phyloP scores from a whole-genome alignment of 2,113 vertebrate genomes.

The Nanger granti region DNA sequence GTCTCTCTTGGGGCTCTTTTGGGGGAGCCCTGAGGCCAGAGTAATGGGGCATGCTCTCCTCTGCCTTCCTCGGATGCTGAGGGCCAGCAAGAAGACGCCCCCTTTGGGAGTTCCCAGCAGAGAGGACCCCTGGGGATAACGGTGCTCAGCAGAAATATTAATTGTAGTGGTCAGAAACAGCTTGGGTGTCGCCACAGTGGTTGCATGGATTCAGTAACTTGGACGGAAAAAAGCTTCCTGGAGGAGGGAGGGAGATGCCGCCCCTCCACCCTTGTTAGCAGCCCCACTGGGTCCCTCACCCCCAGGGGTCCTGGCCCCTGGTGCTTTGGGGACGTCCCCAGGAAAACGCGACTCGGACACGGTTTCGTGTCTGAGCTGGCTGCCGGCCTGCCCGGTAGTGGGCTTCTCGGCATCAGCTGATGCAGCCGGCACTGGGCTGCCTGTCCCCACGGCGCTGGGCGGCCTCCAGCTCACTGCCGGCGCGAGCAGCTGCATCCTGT shows the following conservation, averaged over 20 bases:
- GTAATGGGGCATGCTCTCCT: neutral
- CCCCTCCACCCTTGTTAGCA: accelerated
- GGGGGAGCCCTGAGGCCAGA: accelerated
- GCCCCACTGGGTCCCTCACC: accelerated
- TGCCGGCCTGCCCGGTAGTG: slow-evolving; percentile 20
- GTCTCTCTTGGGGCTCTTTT: neutral
- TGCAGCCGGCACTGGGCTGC: slow-evolving; percentile 35
- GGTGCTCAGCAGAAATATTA: neutral
- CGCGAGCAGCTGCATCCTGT: slow-evolving; percentile 72
- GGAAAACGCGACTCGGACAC: neutral
- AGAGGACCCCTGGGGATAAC: neutral
- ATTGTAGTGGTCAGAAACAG: accelerated
- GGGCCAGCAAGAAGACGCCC: neutral
- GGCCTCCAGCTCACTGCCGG: neutral
- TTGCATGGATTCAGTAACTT: accelerated
- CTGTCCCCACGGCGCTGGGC: accelerated
- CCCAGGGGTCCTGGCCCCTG: neutral
- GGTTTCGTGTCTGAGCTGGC: neutral
- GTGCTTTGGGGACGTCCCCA: neutral
- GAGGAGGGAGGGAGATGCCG: neutral
- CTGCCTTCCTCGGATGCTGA: neutral
- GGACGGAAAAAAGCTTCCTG: neutral
- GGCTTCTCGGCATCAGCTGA: neutral
- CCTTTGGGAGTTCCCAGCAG: neutral
- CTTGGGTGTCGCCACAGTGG: too few relatives aligned